These are phyloP conservation scores for Nebria ingens DNA, from an alignment of 1,140 invertebrate genomes.

Conservation along the genomic window DNA sequence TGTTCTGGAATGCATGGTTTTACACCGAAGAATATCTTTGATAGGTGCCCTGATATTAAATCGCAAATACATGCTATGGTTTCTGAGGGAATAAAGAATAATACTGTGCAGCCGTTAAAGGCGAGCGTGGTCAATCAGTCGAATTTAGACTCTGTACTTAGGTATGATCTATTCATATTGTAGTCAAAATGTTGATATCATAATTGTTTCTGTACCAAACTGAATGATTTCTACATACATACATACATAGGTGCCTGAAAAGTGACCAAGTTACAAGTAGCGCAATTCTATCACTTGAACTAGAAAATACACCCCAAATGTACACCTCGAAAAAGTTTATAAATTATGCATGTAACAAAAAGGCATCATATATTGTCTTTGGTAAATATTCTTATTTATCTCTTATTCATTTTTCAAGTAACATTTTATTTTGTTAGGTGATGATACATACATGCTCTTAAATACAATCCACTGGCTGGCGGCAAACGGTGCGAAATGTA, in stretches of 20 bases:
- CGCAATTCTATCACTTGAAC: neutral
- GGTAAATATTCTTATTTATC: neutral
- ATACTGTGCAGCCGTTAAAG: slow-evolving; percentile 23
- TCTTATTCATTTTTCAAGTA: slow-evolving; percentile 5
- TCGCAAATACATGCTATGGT: slow-evolving; percentile 21
- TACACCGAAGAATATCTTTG: slow-evolving; percentile 23
- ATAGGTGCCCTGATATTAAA: slow-evolving; percentile 22
- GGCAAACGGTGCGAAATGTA: slow-evolving; percentile 58
- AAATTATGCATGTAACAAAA: neutral
- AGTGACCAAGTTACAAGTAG: neutral
- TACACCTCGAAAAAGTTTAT: neutral
- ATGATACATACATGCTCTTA: slow-evolving; percentile 77
- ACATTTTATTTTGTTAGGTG: slow-evolving; percentile 43
- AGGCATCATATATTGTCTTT: neutral
- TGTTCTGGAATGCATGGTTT: slow-evolving; percentile 27
- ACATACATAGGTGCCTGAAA: too few species aligned
- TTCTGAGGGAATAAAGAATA: slow-evolving; percentile 21
- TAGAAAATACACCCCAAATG: neutral
- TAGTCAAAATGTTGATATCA: neutral
- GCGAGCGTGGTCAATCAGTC: slow-evolving; percentile 25
- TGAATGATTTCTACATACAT: neutral
- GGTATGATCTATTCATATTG: slow-evolving; percentile 11
- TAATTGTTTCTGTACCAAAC: neutral
- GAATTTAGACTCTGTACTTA: slow-evolving; percentile 23
- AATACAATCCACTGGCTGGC: slow-evolving; percentile 82